Evolutionary conservation across 2,888 invertebrate genomes (phyloP).

Genomic region (Nemurella pictetii): DNA sequence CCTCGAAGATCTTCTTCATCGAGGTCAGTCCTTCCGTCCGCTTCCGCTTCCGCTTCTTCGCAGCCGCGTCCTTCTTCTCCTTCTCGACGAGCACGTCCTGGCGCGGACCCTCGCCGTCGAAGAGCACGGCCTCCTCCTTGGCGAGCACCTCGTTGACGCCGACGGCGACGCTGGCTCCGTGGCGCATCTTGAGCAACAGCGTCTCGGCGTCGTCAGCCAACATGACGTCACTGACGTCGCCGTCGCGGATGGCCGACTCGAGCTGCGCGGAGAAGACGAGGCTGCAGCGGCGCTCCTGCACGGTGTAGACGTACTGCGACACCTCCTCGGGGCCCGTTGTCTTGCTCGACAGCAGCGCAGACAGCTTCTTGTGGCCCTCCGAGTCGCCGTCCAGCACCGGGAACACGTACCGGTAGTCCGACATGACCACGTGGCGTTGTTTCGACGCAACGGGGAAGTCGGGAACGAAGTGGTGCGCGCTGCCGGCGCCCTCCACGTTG

Average conservation of each 20-base stretch:
- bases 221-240: conserved; percentile 76
- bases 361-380: conserved; percentile 62
- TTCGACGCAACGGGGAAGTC: not conserved
- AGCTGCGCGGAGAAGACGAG: conserved; percentile 73
- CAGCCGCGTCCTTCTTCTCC: conserved; percentile 52
- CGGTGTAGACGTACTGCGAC: conserved; percentile 72
- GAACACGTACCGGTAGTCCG: conserved; percentile 74
- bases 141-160: conserved; percentile 66
- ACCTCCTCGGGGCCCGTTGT: conserved; percentile 53
- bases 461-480: conserved; percentile 29
- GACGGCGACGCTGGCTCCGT: conserved; percentile 74
- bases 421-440: conserved; percentile 65
- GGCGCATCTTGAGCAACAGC: conserved; percentile 70
- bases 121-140: conserved; percentile 58
- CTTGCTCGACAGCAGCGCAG: conserved; percentile 40
- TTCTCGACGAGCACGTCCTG: conserved; percentile 54
- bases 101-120: conserved; percentile 70
- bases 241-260: conserved; percentile 75
- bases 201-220: conserved; percentile 76
- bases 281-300: conserved; percentile 72
- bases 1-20: conserved; percentile 74
- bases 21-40: conserved; percentile 66
- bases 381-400: conserved; percentile 70
- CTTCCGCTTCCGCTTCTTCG: conserved; percentile 49
- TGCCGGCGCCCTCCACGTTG: conserved; percentile 59